Conservation (phyloP, 1,140 invertebrate species). For the Drosophila melanica region DNA sequence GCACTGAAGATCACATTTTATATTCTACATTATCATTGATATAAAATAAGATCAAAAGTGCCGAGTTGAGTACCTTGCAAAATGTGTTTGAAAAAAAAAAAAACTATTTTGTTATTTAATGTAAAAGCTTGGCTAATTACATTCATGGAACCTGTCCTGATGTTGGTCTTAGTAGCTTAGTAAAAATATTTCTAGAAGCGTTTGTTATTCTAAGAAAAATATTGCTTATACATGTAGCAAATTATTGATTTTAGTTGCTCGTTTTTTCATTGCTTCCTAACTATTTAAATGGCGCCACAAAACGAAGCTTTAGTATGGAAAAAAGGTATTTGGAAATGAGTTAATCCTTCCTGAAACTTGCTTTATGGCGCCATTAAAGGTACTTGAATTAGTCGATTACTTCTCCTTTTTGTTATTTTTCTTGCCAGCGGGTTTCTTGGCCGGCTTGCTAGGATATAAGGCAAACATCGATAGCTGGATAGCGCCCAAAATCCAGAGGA, state of each 20-base stretch:
- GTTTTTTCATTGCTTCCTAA: conserved; percentile 8
- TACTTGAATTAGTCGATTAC: conserved; percentile 28
- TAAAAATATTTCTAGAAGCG: conserved; percentile 19
- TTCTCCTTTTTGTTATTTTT: conserved; percentile 60
- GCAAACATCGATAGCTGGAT: conserved; percentile 88
- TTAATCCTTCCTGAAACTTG: too few species aligned
- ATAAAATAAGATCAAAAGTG: not conserved
- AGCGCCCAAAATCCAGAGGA: conserved; percentile 86
- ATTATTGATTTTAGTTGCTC: conserved; percentile 9
- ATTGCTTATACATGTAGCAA: conserved; percentile 18
- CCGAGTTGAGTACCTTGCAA: conserved; percentile 2
- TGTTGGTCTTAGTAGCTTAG: conserved; percentile 10
- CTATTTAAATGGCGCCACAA: conserved; percentile 11
- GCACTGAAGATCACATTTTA: not conserved
- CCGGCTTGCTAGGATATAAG: conserved; percentile 86
- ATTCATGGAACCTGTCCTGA: conserved; percentile 1
- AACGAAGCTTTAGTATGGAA: not conserved
- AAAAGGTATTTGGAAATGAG: too few species aligned
- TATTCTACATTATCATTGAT: conserved; percentile 2
- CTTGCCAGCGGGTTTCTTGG: conserved; percentile 84
- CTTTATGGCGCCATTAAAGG: conserved; percentile 24
- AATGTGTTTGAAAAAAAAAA: conserved; percentile 17
- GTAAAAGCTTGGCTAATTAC: conserved; percentile 32
- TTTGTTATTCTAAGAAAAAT: conserved; percentile 25
- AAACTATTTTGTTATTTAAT: conserved; percentile 10